These are phyloP conservation scores for Phrynocephalus guinanensis DNA, from an alignment of 2,797 vertebrate genomes.

Conservation along the genomic window DNA sequence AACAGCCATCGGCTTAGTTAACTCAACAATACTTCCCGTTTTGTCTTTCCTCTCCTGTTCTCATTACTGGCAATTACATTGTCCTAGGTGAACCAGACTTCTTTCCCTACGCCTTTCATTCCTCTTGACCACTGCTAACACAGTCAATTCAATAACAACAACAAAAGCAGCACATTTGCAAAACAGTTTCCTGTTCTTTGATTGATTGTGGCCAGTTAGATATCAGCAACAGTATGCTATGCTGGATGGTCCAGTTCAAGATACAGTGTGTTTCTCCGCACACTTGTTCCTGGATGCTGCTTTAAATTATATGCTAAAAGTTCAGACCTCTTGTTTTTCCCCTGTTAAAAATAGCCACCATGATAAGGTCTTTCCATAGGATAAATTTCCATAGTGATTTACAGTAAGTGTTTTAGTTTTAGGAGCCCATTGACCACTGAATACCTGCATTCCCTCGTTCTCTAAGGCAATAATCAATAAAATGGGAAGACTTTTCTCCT, in stretches of 20 bases:
- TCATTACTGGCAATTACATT: not conserved
- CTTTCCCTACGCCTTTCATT: slow-evolving; percentile 14
- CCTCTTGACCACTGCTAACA: slow-evolving; percentile 30
- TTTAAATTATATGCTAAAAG: slow-evolving; percentile 60
- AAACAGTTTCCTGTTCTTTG: too few relatives aligned
- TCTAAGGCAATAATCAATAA: slow-evolving; percentile 31
- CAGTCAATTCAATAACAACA: not conserved
- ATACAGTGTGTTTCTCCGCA: slow-evolving; percentile 34
- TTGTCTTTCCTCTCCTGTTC: not conserved
- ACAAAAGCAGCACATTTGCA: not conserved
- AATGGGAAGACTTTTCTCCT: not conserved
- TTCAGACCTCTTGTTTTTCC: slow-evolving; percentile 28
- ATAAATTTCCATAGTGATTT: slow-evolving; percentile 47
- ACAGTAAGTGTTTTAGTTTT: slow-evolving; percentile 45
- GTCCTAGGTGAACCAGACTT: slow-evolving; percentile 24
- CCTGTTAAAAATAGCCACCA: slow-evolving; percentile 17
- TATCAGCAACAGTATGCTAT: slow-evolving; percentile 45
- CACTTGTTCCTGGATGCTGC: slow-evolving; percentile 31
- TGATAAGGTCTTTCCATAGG: slow-evolving; percentile 55
- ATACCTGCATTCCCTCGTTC: slow-evolving; percentile 6
- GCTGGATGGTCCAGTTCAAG: slow-evolving; percentile 53
- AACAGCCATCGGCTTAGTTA: not conserved
- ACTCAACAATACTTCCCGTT: not conserved
- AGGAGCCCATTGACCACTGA: slow-evolving; percentile 38
- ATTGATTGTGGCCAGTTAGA: not conserved